Percentiles rank a stretch among this genome's conserved stretches.
phyloP scores from a whole-genome alignment of 1,140 invertebrate species.

The Ooceraea biroi region DNA sequence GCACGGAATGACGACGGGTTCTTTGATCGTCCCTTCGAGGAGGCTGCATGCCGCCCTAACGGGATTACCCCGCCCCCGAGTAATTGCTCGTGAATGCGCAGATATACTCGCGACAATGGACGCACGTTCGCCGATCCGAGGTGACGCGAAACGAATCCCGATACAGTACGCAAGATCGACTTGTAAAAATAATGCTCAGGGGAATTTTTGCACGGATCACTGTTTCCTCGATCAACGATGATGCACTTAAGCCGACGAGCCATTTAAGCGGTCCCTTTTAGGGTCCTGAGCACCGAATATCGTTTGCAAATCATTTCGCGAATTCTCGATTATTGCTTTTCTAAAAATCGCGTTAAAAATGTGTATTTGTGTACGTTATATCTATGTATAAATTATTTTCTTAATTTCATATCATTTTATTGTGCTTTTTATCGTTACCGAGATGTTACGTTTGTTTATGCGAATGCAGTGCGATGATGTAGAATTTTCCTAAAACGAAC shows the following conservation, averaged over 20 bases:
- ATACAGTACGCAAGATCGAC: conserved; percentile 18
- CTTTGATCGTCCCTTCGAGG: conserved; percentile 79
- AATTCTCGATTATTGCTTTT: too few relatives aligned
- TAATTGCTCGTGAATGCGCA: conserved; percentile 82
- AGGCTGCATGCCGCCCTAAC: conserved; percentile 73
- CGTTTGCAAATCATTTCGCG: too few relatives aligned
- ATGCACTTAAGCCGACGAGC: neutral
- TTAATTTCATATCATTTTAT: too few relatives aligned
- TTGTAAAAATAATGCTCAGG: conserved; percentile 19
- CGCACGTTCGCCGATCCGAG: conserved; percentile 63
- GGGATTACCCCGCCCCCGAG: conserved; percentile 80
- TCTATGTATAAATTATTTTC: too few relatives aligned
- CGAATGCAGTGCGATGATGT: too few relatives aligned
- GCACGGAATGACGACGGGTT: conserved; percentile 75
- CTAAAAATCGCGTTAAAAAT: too few relatives aligned
- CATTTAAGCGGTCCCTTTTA: neutral
- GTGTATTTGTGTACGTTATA: too few relatives aligned
- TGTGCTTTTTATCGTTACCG: too few relatives aligned
- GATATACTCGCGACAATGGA: conserved; percentile 79
- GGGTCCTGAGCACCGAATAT: neutral
- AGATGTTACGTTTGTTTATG: too few relatives aligned
- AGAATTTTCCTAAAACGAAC: too few relatives aligned
- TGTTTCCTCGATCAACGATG: neutral
- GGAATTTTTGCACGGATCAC: neutral
- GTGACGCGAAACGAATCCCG: conserved; percentile 61